Base-by-base conservation (phyloP, 92 coral and sea anemone species). In the Phymanthus crucifer region DNA sequence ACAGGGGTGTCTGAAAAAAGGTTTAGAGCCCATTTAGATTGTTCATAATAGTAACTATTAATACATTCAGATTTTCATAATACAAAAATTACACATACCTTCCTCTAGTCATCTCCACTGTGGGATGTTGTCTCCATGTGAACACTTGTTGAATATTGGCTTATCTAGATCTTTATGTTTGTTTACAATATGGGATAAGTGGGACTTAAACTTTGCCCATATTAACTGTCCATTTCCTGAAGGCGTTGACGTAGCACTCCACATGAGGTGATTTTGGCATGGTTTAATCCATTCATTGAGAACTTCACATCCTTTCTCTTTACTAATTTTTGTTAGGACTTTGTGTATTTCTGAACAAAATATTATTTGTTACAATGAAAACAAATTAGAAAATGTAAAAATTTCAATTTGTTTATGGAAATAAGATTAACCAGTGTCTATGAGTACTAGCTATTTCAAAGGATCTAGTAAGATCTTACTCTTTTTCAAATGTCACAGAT, bases 181-280 rank as follows among this genome's bases (percentile, higher is more conserved):
- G 85, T 84, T 84, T 32, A 84, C 75, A 34, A 84, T 78, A 52
- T 84, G 88, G 47, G 84, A 78, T 47, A 84, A 52, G 72, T 67
- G 78, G 16, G 79, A 79, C 71, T 84, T 79, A 78, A 84, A 84
- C 26, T 84, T 84, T 73, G 84, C 88, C 88, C 88, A 84, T 35
- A 84, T 78, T 72, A 84, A 78, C 36, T 71, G 71, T 64, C 88
- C 88, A 84, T 84, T 77, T 38, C 84, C 88, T 33, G 88, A 78
- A 40, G 84, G 78, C 29, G 88, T 84, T 27, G 75, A 56, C 33
- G 84, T 84, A 32, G 88, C 88, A 70, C 78, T 56, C 88, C 88
- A 84, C 83, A 77, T 68, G 19, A 84, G 71, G 78, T 84, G 87
- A 45, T 66, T 83, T 69, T 66, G 67, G 68, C 83, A 76, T 43